Percentiles rank a stretch among this genome's conserved stretches.
These are phyloP conservation scores for Climacteris rufus DNA, from an alignment of 2,113 vertebrate genomes.

Conservation along the genomic window DNA sequence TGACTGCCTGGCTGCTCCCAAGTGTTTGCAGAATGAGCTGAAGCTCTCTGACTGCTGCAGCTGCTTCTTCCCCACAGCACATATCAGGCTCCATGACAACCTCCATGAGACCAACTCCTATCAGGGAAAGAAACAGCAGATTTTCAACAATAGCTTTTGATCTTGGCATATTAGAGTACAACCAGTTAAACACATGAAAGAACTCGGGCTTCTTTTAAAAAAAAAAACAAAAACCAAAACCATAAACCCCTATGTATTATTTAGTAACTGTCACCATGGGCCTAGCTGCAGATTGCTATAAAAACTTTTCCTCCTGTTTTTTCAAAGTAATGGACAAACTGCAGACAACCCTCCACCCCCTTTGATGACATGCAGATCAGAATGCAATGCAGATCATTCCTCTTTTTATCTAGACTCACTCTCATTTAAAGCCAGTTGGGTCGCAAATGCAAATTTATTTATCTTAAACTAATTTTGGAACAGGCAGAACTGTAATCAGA, in stretches of 20 bases:
- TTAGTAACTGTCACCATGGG: slow-evolving; percentile 4
- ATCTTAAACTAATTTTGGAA: not conserved
- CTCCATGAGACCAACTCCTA: slow-evolving; percentile 96
- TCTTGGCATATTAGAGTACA: not conserved
- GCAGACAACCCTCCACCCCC: not conserved
- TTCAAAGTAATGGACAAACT: not conserved
- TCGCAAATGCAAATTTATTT: not conserved
- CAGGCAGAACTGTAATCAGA: not conserved
- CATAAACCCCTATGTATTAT: not conserved
- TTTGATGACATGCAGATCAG: not conserved
- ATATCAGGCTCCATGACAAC: slow-evolving; percentile 98
- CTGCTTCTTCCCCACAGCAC: slow-evolving; percentile 93
- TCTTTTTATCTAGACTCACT: not conserved
- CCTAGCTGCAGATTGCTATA: not conserved
- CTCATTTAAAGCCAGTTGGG: not conserved
- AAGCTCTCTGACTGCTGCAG: slow-evolving; percentile 89
- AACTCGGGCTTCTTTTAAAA: not conserved
- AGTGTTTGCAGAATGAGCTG: slow-evolving; percentile 93
- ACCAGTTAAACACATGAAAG: not conserved
- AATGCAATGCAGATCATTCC: too few relatives aligned
- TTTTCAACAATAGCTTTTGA: not conserved
- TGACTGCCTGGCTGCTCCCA: slow-evolving; percentile 93
- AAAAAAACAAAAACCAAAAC: not conserved
- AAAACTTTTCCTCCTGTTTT: not conserved
- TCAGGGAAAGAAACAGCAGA: slow-evolving; percentile 18